Percentiles rank a stretch among this genome's conserved stretches.
phyloP scores from a whole-genome alignment of 2,888 invertebrate species.

The Epirrhoe alternata region DNA sequence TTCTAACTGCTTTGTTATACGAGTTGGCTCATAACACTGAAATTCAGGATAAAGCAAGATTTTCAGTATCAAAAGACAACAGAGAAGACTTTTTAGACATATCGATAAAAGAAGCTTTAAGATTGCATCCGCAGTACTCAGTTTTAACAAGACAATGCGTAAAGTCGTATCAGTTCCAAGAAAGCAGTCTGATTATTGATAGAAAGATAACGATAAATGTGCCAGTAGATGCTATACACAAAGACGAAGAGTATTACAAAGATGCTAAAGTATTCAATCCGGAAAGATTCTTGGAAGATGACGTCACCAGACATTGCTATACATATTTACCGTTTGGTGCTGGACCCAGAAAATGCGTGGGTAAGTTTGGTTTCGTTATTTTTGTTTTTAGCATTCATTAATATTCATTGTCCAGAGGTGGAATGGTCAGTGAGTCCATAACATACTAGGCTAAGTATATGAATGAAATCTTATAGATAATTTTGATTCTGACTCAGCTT shows the following conservation, averaged over 20 bases:
- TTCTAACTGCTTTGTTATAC: slow-evolving; percentile 66
- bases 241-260: slow-evolving; percentile 64
- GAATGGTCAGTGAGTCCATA: neutral
- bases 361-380: slow-evolving; percentile 55
- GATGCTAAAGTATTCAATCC: slow-evolving; percentile 69
- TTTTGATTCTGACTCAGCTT: too few relatives aligned
- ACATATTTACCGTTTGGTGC: slow-evolving; percentile 75
- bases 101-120: slow-evolving; percentile 71
- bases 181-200: slow-evolving; percentile 66
- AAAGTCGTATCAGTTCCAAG: slow-evolving; percentile 68
- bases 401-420: neutral
- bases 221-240: slow-evolving; percentile 72
- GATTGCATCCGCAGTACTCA: slow-evolving; percentile 74
- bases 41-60: slow-evolving; percentile 65
- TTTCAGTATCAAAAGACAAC: slow-evolving; percentile 52
- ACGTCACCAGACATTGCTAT: slow-evolving; percentile 54
- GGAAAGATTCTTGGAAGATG: slow-evolving; percentile 66
- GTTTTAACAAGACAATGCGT: slow-evolving; percentile 71
- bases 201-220: slow-evolving; percentile 69
- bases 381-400: neutral
- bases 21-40: slow-evolving; percentile 67
- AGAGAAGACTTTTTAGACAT: slow-evolving; percentile 65
- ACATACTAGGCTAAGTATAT: too few relatives aligned
- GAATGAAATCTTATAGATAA: too few relatives aligned
- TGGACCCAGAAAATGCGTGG: slow-evolving; percentile 77